These are phyloP conservation scores for Perodicticus potto DNA, from an alignment of 2,797 vertebrate genomes.

Conservation along the genomic window DNA sequence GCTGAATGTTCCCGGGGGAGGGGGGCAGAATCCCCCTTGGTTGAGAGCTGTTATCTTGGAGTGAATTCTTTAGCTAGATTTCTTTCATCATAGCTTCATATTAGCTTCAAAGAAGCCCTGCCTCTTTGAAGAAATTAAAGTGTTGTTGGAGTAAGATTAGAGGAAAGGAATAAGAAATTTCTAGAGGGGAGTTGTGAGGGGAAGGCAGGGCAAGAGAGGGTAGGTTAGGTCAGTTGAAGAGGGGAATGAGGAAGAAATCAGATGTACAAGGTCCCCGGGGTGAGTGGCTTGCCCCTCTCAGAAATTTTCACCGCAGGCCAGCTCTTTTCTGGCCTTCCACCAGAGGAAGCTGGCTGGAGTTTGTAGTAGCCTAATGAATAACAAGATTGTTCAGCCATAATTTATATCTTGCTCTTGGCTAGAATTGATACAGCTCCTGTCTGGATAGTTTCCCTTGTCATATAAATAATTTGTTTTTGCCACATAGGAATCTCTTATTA, in stretches of 20 bases:
- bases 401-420: conserved; percentile 67
- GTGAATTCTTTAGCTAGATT: conserved; percentile 45
- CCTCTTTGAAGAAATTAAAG: conserved; percentile 35
- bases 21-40: not conserved
- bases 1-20: not conserved
- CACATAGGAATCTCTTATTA: conserved; percentile 60
- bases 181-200: not conserved
- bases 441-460: conserved; percentile 67
- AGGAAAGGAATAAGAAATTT: conserved; percentile 31
- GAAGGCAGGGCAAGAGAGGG: not conserved
- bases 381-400: conserved; percentile 46
- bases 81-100: conserved; percentile 40
- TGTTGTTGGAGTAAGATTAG: not conserved
- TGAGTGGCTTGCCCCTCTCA: not conserved
- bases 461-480: conserved; percentile 73
- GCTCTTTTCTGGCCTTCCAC: conserved; percentile 48
- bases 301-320: conserved; percentile 25
- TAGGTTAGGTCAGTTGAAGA: not conserved
- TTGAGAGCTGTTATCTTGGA: conserved; percentile 38
- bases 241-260: conserved; percentile 31
- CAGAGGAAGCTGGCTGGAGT: conserved; percentile 47
- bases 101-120: not conserved
- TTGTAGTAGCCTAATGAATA: conserved; percentile 57
- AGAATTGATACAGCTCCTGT: conserved; percentile 16
- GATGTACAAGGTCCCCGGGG: not conserved